These are phyloP conservation scores for Chaenodraco wilsoni DNA, from an alignment of 2,797 vertebrate genomes.

Conservation along the genomic window DNA sequence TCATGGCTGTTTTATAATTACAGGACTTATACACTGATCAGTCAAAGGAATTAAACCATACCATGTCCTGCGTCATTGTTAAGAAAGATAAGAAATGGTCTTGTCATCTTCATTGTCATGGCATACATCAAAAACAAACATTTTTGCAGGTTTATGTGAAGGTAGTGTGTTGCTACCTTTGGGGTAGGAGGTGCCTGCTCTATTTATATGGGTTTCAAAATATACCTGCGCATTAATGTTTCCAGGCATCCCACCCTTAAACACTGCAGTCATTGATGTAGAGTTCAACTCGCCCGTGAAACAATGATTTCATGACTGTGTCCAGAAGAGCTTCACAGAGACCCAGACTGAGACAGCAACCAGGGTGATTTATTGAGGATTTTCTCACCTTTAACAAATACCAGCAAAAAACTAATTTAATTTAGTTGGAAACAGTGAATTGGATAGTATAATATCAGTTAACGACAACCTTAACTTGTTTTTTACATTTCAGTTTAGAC, in stretches of 20 bases:
- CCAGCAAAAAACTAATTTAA: constrained; percentile 21
- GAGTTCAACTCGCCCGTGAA: constrained; percentile 50
- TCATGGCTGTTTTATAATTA: not conserved
- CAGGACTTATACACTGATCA: constrained; percentile 7
- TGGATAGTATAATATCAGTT: constrained; percentile 11
- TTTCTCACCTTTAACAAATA: constrained; percentile 41
- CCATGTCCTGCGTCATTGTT: constrained; percentile 46
- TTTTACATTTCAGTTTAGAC: not conserved
- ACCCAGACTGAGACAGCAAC: constrained; percentile 48
- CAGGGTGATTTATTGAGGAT: constrained; percentile 44
- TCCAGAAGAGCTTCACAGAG: constrained; percentile 44
- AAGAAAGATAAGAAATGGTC: constrained; percentile 34
- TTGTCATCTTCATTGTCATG: constrained; percentile 26
- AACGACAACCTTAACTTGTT: constrained; percentile 2
- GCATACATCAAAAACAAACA: constrained; percentile 19
- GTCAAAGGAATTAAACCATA: constrained; percentile 34
- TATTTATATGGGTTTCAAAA: constrained; percentile 38
- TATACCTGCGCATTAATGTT: constrained; percentile 47
- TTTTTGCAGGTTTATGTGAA: not conserved
- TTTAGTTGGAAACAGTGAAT: constrained; percentile 40
- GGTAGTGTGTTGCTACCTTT: not conserved
- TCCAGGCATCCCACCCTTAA: constrained; percentile 45
- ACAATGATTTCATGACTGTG: constrained; percentile 62
- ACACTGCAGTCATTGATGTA: constrained; percentile 56
- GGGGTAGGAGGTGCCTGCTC: constrained; percentile 10